phyloP scores from a whole-genome alignment of 2,113 vertebrate species.

The Pongo pygmaeus region DNA sequence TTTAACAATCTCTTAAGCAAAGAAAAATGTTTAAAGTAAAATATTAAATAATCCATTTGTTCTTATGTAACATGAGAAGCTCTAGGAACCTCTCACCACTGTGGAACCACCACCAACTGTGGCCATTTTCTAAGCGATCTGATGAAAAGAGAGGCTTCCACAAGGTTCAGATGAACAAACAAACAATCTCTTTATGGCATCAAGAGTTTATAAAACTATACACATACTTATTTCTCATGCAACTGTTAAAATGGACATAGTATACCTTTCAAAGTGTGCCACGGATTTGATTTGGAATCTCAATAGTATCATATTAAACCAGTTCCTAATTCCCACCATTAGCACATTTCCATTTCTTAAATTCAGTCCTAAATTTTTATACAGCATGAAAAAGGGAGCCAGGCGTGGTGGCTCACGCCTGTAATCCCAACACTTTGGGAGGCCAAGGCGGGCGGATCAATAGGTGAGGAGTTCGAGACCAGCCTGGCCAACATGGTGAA shows the following conservation, averaged over 20 bases:
- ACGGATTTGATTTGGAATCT: background rate
- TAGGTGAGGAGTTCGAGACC: too few species aligned
- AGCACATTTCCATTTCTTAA: background rate
- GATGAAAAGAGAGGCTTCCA: background rate
- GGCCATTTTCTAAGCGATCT: background rate
- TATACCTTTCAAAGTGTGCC: background rate
- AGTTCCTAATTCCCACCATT: background rate
- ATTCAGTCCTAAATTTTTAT: background rate
- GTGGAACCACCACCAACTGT: background rate
- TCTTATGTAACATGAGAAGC: background rate
- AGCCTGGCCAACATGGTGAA: too few species aligned
- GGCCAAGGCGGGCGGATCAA: too few species aligned
- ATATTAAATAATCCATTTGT: background rate
- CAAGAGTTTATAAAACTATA: background rate
- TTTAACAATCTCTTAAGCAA: background rate
- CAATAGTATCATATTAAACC: background rate
- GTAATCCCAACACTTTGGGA: too few species aligned
- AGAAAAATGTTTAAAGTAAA: slow-evolving; percentile 16
- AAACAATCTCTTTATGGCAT: background rate
- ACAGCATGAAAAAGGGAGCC: background rate
- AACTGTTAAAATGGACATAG: background rate
- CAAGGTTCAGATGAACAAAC: background rate
- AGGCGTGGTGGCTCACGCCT: too few species aligned
- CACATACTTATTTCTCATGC: background rate
- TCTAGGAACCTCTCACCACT: background rate